A percentile compares a stretch with the other conserved stretches of the same genome.
phyloP scores from a whole-genome alignment of 2,888 invertebrate species.

The Andrena dorsata region DNA sequence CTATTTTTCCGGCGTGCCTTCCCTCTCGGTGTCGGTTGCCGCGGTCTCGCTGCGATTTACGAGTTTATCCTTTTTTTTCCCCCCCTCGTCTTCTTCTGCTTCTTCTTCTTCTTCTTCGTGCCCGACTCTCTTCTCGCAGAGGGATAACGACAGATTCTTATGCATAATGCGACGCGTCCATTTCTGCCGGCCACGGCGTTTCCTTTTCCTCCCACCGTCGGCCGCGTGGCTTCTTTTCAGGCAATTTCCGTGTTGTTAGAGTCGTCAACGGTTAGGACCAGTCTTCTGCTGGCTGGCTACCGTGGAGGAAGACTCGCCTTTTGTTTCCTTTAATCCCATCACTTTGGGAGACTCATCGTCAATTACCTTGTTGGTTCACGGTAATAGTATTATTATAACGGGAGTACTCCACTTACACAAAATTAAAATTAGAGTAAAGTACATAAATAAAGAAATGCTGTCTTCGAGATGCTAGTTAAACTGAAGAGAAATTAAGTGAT shows the following conservation, averaged over 20 bases:
- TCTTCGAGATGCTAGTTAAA: no score
- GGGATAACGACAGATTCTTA: constrained; percentile 59
- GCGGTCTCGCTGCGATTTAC: constrained; percentile 58
- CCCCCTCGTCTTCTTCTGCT: background rate
- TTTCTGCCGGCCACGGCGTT: constrained; percentile 11
- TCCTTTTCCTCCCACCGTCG: background rate
- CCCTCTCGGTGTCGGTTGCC: constrained; percentile 50
- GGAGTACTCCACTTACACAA: no score
- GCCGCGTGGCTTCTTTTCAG: constrained; percentile 36
- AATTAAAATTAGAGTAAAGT: no score
- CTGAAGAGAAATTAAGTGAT: no score
- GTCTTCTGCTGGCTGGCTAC: no score
- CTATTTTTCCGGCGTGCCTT: constrained; percentile 59
- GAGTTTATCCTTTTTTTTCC: constrained; percentile 46
- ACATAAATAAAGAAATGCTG: no score
- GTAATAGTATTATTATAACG: no score
- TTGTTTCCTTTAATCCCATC: no score
- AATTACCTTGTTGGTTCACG: no score
- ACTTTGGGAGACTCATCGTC: no score
- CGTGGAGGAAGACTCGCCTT: no score
- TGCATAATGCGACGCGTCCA: constrained; percentile 51
- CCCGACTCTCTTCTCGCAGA: constrained; percentile 12
- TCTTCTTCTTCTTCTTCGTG: constrained; percentile 10
- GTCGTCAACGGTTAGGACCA: constrained; percentile 14
- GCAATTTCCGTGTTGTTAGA: constrained; percentile 59